Percentiles rank a stretch among this genome's conserved stretches.
Conservation (phyloP, 2,888 invertebrate genomes). For the Nephrotoma flavescens region DNA sequence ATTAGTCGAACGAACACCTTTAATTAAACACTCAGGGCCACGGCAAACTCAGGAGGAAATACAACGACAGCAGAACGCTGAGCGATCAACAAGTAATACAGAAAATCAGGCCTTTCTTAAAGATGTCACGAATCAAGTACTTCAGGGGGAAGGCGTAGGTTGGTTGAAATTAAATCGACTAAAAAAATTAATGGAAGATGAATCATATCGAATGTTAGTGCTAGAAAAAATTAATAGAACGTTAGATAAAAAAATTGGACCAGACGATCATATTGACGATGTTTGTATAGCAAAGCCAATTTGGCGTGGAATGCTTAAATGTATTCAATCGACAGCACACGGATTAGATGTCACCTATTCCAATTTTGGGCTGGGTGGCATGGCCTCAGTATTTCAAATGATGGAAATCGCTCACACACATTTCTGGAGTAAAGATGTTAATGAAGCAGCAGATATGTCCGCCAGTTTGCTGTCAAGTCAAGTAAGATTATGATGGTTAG, state of each 20-base stretch:
- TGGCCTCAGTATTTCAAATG: constrained; percentile 93
- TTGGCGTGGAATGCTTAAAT: constrained; percentile 94
- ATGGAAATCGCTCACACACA: constrained; percentile 98
- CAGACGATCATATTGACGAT: constrained; percentile 95
- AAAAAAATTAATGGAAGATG: constrained; percentile 96
- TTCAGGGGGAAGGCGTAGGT: constrained; percentile 49
- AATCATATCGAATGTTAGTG: constrained; percentile 91
- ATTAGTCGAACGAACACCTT: constrained; percentile 74
- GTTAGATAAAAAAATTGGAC: constrained; percentile 80
- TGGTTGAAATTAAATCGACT: constrained; percentile 89
- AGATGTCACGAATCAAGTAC: constrained; percentile 45
- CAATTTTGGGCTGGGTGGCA: constrained; percentile 90
- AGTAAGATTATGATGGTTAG: constrained; percentile 15
- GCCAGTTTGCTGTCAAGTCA: constrained; percentile 30
- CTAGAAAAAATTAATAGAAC: constrained; percentile 90
- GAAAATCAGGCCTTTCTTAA: constrained; percentile 92
- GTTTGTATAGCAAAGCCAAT: constrained; percentile 80
- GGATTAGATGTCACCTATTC: constrained; percentile 85
- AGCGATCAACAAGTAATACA: constrained; percentile 58
- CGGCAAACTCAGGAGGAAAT: constrained; percentile 49
- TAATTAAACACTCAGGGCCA: constrained; percentile 68
- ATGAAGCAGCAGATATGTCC: constrained; percentile 36
- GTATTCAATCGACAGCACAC: constrained; percentile 74
- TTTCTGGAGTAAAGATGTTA: constrained; percentile 83
- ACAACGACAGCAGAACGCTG: constrained; percentile 50